Percentiles rank a stretch among this genome's conserved stretches.
Evolutionary conservation across 2,113 vertebrate genomes (phyloP).

Genomic region (Saccopteryx leptura): DNA sequence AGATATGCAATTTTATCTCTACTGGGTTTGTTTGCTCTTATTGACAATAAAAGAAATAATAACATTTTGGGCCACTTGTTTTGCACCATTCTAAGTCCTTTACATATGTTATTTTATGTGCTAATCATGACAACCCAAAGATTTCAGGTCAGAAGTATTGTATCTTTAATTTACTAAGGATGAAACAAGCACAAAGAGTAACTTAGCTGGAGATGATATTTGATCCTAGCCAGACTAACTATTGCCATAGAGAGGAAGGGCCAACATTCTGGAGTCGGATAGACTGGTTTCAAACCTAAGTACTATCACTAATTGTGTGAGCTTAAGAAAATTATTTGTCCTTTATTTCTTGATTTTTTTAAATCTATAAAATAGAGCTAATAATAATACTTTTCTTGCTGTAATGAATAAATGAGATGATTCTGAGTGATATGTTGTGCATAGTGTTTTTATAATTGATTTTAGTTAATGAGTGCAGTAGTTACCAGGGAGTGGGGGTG

Average conservation of each 20-base stretch:
- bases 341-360: neutral
- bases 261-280: neutral
- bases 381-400: neutral
- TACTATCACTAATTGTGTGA: neutral
- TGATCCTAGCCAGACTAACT: neutral
- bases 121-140: neutral
- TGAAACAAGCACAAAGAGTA: neutral
- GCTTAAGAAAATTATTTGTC: neutral
- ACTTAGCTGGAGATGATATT: neutral
- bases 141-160: neutral
- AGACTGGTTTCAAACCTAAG: neutral
- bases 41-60: neutral
- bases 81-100: neutral
- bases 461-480: neutral
- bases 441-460: neutral
- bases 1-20: neutral
- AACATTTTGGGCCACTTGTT: neutral
- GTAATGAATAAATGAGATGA: neutral
- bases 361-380: neutral
- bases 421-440: neutral
- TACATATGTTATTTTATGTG: neutral
- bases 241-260: neutral
- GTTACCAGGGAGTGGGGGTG: too few species aligned
- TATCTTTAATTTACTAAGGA: neutral
- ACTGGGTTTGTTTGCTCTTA: neutral